Conservation (phyloP, 2,797 vertebrate genomes). For the Syngnathus acus region DNA sequence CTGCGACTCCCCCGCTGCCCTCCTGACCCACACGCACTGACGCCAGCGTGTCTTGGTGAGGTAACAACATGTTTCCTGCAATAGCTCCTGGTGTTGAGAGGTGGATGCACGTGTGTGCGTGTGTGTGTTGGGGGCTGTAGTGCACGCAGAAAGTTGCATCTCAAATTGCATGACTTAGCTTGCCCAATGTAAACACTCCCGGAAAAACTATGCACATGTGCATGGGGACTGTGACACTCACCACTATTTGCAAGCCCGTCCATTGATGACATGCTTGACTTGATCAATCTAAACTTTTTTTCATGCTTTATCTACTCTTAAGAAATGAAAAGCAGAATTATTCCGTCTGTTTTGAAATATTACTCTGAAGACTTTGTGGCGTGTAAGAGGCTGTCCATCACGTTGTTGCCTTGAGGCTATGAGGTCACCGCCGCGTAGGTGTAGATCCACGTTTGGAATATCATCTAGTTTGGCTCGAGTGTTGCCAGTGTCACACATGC, state of each 20-base stretch:
- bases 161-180: slow-evolving; percentile 63
- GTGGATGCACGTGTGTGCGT: slow-evolving; percentile 31
- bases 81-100: slow-evolving; percentile 53
- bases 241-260: not conserved
- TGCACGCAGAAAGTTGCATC: slow-evolving; percentile 35
- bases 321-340: slow-evolving; percentile 15
- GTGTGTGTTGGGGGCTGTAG: slow-evolving; percentile 7
- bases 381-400: slow-evolving; percentile 55
- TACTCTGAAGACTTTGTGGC: slow-evolving; percentile 44
- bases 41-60: slow-evolving; percentile 69
- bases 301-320: not conserved
- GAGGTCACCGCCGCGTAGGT: slow-evolving; percentile 53
- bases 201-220: slow-evolving; percentile 18
- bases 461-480: slow-evolving; percentile 60
- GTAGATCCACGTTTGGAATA: slow-evolving; percentile 32
- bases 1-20: slow-evolving; percentile 32
- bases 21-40: slow-evolving; percentile 57
- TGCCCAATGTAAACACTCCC: slow-evolving; percentile 60
- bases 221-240: slow-evolving; percentile 8
- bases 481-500: slow-evolving; percentile 56
- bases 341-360: slow-evolving; percentile 46
- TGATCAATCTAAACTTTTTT: not conserved
- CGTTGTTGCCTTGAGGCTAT: slow-evolving; percentile 57
- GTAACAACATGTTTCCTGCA: slow-evolving; percentile 65
- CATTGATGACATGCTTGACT: no score